Base-by-base conservation (phyloP, 1,140 invertebrate genomes). In the Radopholus similis region DNA sequence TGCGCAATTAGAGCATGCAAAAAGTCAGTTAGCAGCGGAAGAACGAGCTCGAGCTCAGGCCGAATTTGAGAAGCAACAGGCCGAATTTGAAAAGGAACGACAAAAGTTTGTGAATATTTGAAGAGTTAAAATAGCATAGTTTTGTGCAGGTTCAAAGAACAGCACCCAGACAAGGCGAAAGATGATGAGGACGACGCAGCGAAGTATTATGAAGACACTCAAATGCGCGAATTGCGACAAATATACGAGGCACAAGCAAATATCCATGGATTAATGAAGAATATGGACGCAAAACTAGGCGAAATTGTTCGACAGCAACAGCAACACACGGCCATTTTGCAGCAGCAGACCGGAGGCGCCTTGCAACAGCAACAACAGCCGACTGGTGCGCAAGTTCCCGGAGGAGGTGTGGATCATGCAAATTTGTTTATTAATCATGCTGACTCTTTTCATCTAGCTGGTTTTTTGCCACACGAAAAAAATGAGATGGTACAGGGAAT, bases 111-210 rank as follows among this genome's bases (percentile, higher is more conserved):
- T 21, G 28, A 42, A 42, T 42, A 42, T 13, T 42, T 42, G 38
- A 40, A 40, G 18, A 1, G 0, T 21, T 49, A 21, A 13, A 4
- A 11, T n/a, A 4, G 28, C 35, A 2, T 23, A 44, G 21, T 23
- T 32, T 32, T 23, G n/a, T 72, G 18, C 11, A 78, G 60, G 57
- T 81, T 82, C 75, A 82, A 81, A 66, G 72, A 83, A 66, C 64
- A 72, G 35, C 79, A 81, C 68, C 79, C 79, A 8, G 79, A 81
- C 21, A 81, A 83, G 58, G 77, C 70, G 1, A 82, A 77, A 67
- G 73, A 73, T 42, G 78, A 80, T 18, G 79, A 81, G 9, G 74
- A 80, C 28, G 74, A 82, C 23, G 74, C 81, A 38, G 38, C 62
- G 9, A 77, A 75, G 30, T 77, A 81, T 42, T 81, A 72, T 64